Evolutionary conservation across 1,140 invertebrate genomes (phyloP).

Genomic region (Cherax destructor): DNA sequence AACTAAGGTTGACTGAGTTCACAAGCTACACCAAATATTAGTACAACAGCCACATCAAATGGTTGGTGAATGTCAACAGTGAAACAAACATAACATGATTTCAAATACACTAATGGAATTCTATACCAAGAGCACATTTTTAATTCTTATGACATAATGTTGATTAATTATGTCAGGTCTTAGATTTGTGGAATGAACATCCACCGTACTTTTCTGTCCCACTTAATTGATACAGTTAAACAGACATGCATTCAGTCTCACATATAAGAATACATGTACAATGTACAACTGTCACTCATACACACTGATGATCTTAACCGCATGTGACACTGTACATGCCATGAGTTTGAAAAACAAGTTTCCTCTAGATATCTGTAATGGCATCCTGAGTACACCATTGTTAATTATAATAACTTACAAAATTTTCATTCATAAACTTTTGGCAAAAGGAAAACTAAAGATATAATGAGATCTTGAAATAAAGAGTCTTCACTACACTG

Average conservation of each 20-base stretch:
- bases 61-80: constrained; percentile 1
- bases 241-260: not conserved
- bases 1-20: constrained; percentile 5
- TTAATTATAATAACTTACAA: not conserved
- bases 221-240: not conserved
- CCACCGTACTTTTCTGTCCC: not conserved
- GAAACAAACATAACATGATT: not conserved
- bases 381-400: not conserved
- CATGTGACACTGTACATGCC: not conserved
- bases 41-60: constrained; percentile 1
- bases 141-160: not conserved
- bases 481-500: not conserved
- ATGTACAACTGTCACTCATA: not conserved
- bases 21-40: constrained; percentile 27
- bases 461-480: not conserved
- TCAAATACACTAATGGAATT: not conserved
- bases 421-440: not conserved
- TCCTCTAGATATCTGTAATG: not conserved
- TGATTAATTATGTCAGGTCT: not conserved
- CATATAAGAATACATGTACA: not conserved
- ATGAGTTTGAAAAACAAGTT: not conserved
- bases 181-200: not conserved
- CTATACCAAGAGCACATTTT: not conserved
- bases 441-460: not conserved
- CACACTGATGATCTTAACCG: not conserved